Conservation (phyloP, 92 coral and sea anemone genomes). For the Epizoanthus stellaris region DNA sequence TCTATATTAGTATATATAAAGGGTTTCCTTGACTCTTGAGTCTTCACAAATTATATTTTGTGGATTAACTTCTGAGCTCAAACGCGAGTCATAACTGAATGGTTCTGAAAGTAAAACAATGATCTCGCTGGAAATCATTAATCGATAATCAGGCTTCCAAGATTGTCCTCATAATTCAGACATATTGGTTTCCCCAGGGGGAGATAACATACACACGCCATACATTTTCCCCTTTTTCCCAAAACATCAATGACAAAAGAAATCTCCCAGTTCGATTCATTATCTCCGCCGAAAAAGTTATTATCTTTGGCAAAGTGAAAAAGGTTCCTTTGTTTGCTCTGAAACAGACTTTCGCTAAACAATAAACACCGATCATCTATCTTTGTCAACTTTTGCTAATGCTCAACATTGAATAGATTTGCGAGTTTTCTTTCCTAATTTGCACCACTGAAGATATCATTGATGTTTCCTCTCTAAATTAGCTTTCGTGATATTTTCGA, state of each 20-base stretch:
- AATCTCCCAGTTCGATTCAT: conserved; percentile 15
- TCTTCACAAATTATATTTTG: too few relatives aligned
- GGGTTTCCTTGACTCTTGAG: too few relatives aligned
- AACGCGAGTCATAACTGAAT: too few relatives aligned
- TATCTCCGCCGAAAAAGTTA: conserved; percentile 24
- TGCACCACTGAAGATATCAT: conserved; percentile 29
- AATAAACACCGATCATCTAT: conserved; percentile 58
- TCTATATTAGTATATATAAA: too few relatives aligned
- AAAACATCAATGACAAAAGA: conserved; percentile 30
- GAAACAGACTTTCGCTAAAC: conserved; percentile 54
- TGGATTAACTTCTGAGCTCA: too few relatives aligned
- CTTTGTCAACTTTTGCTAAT: conserved; percentile 40
- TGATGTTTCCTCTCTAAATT: conserved; percentile 26
- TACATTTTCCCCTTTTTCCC: conserved; percentile 6
- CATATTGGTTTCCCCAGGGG: neutral
- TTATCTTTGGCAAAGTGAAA: conserved; percentile 50
- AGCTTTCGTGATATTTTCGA: conserved; percentile 23
- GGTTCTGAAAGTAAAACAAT: too few relatives aligned
- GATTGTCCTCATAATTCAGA: too few relatives aligned
- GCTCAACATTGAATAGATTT: conserved; percentile 25
- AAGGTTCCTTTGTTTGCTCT: conserved; percentile 64
- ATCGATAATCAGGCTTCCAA: neutral
- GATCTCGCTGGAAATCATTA: too few relatives aligned
- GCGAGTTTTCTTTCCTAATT: conserved; percentile 39
- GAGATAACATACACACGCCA: neutral